phyloP scores from a whole-genome alignment of 2,113 vertebrate genomes.

The Nothobranchius furzeri region DNA sequence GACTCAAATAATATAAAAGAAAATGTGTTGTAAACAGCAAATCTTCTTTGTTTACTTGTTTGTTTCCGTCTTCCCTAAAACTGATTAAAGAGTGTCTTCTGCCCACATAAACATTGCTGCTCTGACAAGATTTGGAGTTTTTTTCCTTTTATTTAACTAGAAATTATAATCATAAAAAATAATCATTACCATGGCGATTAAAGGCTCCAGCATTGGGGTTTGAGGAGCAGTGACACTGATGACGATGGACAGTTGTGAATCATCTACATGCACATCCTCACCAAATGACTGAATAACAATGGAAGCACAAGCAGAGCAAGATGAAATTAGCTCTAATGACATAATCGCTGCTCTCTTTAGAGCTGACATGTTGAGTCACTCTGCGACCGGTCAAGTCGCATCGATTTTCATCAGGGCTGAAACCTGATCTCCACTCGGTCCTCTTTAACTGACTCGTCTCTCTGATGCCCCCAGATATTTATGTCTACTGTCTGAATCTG shows the following conservation, averaged over 20 bases:
- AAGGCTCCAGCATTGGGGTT: slow-evolving; percentile 17
- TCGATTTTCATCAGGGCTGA: slow-evolving; percentile 76
- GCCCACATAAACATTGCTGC: neutral
- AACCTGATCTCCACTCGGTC: slow-evolving; percentile 67
- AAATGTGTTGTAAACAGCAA: too few relatives aligned
- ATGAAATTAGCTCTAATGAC: slow-evolving; percentile 77
- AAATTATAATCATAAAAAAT: slow-evolving; percentile 21
- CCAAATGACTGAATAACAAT: slow-evolving; percentile 70
- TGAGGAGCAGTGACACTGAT: slow-evolving; percentile 60
- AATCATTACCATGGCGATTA: slow-evolving; percentile 10
- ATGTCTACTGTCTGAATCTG: slow-evolving; percentile 77
- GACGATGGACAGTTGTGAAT: slow-evolving; percentile 68
- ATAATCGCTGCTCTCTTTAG: slow-evolving; percentile 73
- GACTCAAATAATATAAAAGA: too few relatives aligned
- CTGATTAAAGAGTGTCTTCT: neutral
- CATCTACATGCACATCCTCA: slow-evolving; percentile 56
- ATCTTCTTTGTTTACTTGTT: neutral
- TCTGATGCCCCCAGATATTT: slow-evolving; percentile 77
- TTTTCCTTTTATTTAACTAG: slow-evolving; percentile 3
- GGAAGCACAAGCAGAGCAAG: slow-evolving; percentile 61
- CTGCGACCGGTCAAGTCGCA: slow-evolving; percentile 71
- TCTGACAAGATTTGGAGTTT: slow-evolving; percentile 9
- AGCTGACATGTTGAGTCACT: slow-evolving; percentile 77
- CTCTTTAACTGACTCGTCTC: slow-evolving; percentile 58
- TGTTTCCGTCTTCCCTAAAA: neutral